Conservation (phyloP, 1,140 invertebrate genomes). For the Brachionus plicatilis region DNA sequence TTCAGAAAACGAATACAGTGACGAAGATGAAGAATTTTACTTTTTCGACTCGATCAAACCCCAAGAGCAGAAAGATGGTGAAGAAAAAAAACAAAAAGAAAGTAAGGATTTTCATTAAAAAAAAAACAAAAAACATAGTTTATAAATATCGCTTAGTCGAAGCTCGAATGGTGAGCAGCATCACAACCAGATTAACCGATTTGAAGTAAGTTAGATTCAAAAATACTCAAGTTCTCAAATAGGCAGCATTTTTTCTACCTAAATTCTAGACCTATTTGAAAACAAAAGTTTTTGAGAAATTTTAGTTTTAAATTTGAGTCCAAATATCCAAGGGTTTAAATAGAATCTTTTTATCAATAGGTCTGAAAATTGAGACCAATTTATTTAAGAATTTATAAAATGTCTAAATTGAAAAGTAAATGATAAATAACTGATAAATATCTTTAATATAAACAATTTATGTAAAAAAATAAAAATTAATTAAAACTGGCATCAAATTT, state of each 20-base stretch:
- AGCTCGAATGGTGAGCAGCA: neutral
- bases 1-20: neutral
- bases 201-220: neutral
- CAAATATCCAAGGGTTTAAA: neutral
- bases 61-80: neutral
- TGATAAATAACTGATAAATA: neutral
- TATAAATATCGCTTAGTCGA: neutral
- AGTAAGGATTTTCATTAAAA: neutral
- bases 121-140: neutral
- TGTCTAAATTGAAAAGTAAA: neutral
- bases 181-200: neutral
- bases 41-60: neutral
- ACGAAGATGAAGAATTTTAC: constrained; percentile 17
- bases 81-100: neutral
- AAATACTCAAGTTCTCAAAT: constrained; percentile 32
- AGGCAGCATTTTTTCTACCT: constrained; percentile 20
- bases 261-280: constrained; percentile 11
- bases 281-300: neutral
- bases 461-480: neutral
- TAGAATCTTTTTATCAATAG: neutral
- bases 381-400: neutral
- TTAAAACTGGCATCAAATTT: constrained; percentile 18
- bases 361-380: neutral
- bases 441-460: neutral
- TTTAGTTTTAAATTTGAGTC: neutral